These are phyloP conservation scores for Arctopsyche grandis DNA, from an alignment of 1,140 invertebrate species.

Conservation along the genomic window DNA sequence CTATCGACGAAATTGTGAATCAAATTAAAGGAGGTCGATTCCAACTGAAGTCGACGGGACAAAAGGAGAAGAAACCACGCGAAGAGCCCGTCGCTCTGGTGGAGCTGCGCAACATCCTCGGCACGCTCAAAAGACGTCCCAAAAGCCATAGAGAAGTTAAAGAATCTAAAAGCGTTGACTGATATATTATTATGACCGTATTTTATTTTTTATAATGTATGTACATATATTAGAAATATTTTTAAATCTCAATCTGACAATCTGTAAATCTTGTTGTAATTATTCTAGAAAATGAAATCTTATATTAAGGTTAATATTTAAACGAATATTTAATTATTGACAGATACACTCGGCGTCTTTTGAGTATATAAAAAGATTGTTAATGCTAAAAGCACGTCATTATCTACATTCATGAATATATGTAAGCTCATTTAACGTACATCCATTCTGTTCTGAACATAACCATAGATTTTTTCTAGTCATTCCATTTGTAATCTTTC, in stretches of 20 bases:
- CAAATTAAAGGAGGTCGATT: conserved; percentile 81
- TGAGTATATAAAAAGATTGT: too few species aligned
- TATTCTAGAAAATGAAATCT: background rate
- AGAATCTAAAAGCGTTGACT: background rate
- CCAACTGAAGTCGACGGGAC: conserved; percentile 73
- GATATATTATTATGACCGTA: background rate
- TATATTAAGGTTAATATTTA: too few species aligned
- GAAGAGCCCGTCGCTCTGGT: conserved; percentile 75
- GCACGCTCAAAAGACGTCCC: conserved; percentile 71
- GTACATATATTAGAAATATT: background rate
- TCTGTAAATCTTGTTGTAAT: background rate
- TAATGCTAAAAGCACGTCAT: too few species aligned
- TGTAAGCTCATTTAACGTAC: too few species aligned
- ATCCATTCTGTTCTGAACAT: too few species aligned
- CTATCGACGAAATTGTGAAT: conserved; percentile 79
- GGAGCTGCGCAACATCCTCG: conserved; percentile 78
- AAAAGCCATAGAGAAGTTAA: conserved; percentile 32
- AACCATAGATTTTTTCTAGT: too few species aligned
- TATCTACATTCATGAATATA: too few species aligned
- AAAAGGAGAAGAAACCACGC: conserved; percentile 68
- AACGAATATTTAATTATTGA: too few species aligned
- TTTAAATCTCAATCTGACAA: background rate
- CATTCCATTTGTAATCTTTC: too few species aligned
- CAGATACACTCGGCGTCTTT: too few species aligned
- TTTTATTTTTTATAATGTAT: background rate